Percentiles rank a stretch among this genome's conserved stretches.
phyloP scores from a whole-genome alignment of 2,888 invertebrate species.

The Ormyrus thymus region DNA sequence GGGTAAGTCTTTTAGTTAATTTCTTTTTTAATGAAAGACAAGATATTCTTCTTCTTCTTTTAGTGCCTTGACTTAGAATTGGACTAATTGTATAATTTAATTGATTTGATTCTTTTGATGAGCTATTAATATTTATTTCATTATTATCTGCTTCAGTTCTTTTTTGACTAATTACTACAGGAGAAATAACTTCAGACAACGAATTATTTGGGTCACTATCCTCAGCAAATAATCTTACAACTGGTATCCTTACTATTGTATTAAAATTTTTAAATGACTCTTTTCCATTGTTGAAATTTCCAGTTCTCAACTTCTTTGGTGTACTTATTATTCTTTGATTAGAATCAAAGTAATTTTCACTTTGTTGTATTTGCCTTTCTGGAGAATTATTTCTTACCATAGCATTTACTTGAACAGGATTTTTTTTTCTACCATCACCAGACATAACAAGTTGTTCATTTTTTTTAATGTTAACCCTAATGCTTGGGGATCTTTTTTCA shows the following conservation, averaged over 20 bases:
- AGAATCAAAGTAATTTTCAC: slow-evolving; percentile 22
- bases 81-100: slow-evolving; percentile 52
- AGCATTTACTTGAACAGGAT: slow-evolving; percentile 51
- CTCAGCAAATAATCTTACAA: slow-evolving; percentile 48
- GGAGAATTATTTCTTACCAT: slow-evolving; percentile 8
- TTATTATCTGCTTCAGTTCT: slow-evolving; percentile 1
- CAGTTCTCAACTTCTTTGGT: slow-evolving; percentile 49
- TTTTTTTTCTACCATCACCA: slow-evolving; percentile 44
- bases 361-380: neutral
- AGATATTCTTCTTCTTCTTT: slow-evolving; percentile 26
- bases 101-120: slow-evolving; percentile 3
- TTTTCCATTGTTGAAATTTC: neutral
- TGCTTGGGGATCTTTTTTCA: slow-evolving; percentile 47
- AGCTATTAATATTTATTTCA: neutral
- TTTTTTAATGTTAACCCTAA: slow-evolving; percentile 48
- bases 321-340: slow-evolving; percentile 54
- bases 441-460: slow-evolving; percentile 56
- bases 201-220: slow-evolving; percentile 43
- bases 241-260: slow-evolving; percentile 36
- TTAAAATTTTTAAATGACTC: slow-evolving; percentile 2
- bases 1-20: neutral
- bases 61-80: slow-evolving; percentile 55
- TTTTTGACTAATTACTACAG: neutral
- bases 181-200: slow-evolving; percentile 24
- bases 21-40: slow-evolving; percentile 43